Evolutionary conservation across 2,888 invertebrate genomes (phyloP), one percentile per base, ranked within the genome.

Genomic region (Coenonympha glycerion): DNA sequence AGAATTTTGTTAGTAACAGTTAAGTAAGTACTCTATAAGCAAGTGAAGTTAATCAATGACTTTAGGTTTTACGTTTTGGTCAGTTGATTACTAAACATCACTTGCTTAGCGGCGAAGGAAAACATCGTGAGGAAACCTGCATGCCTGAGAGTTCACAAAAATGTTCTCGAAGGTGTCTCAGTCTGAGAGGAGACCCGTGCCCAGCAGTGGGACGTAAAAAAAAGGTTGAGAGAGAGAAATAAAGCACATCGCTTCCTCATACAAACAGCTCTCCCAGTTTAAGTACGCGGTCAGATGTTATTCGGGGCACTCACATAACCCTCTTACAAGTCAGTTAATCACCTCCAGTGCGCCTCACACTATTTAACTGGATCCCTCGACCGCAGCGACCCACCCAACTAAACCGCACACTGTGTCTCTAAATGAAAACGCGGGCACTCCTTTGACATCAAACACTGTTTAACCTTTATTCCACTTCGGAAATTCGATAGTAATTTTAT

Each of bases 381-480:
- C 56, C 53, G 18, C 50, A 40, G 36, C 33, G 6, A 44, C 47
- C 52, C 18, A 22, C 21, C 28, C 19, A 45, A 48, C 50, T 4
- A 46, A 53, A 53, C 56, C 56, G 46, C 56, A 56, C 55, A 41
- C 40, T 45, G 42, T 54, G 26, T 47, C 21, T 48, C 28, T 48
- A 48, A 54, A 52, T 45, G 52, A 52, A 51, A 48, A 45, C 44
- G 13, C 33, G 28, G 6, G 40, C 33, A 16, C 46, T 46, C 47
- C 54, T 54, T 54, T 54, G 47, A 50, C 47, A 50, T 53, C 50
- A 45, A 50, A 53, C 53, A 39, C 44, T 30, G 30, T 50, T 48
- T 48, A 48, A 51, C 48, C 56, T 48, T 48, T 55, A 45, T 46
- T 39, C 46, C 31, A 13, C 39, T 31, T 42, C 34, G 16, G 22